phyloP scores from a whole-genome alignment of 2,888 invertebrate species.

The Oscheius myriophilus region DNA sequence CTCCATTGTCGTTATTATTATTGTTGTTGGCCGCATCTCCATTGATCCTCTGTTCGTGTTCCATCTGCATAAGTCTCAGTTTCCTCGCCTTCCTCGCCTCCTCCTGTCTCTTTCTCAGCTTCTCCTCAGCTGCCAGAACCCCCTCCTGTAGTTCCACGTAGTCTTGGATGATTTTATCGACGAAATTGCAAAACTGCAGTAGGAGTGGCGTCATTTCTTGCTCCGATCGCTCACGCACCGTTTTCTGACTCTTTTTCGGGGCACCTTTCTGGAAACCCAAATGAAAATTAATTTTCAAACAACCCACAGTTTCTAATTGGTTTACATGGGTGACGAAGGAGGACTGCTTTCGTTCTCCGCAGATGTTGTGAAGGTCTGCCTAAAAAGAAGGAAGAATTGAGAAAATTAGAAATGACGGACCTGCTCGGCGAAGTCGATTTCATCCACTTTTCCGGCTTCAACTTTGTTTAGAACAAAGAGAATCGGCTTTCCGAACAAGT shows the following conservation, averaged over 20 bases:
- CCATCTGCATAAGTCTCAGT: slow-evolving; percentile 42
- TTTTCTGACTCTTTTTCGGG: not conserved
- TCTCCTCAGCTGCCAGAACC: slow-evolving; percentile 40
- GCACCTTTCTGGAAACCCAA: not conserved
- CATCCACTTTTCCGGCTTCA: slow-evolving; percentile 48
- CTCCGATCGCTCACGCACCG: slow-evolving; percentile 11
- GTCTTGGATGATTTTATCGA: slow-evolving; percentile 37
- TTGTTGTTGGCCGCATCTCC: slow-evolving; percentile 24
- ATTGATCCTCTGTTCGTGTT: slow-evolving; percentile 41
- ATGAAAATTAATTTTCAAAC: not conserved
- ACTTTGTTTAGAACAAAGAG: slow-evolving; percentile 63
- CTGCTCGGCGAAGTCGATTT: slow-evolving; percentile 46
- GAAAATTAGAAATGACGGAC: slow-evolving; percentile 20
- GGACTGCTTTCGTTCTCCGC: slow-evolving; percentile 15
- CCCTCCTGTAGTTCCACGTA: slow-evolving; percentile 47
- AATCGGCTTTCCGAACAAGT: slow-evolving; percentile 49
- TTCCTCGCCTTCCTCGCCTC: slow-evolving; percentile 40
- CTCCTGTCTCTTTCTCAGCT: slow-evolving; percentile 37
- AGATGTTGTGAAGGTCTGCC: slow-evolving; percentile 22
- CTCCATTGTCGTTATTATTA: no score
- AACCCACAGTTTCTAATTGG: slow-evolving; percentile 1
- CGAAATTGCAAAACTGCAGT: slow-evolving; percentile 11
- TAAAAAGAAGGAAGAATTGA: not conserved
- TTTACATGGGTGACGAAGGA: slow-evolving; percentile 25
- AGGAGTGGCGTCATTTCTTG: not conserved